Evolutionary conservation across 2,888 invertebrate species (phyloP).

Genomic region (Papilio protenor): DNA sequence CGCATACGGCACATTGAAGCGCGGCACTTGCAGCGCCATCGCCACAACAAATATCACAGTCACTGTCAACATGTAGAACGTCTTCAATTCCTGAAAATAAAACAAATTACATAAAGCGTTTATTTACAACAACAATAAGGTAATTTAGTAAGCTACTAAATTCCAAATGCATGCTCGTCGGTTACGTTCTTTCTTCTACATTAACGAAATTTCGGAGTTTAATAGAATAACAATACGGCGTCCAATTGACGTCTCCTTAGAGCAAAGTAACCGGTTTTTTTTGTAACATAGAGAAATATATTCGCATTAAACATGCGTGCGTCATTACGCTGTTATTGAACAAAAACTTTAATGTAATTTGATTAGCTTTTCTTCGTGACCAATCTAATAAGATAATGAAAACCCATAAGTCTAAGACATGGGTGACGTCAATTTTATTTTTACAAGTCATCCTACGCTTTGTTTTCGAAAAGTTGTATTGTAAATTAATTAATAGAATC

Average conservation of each 20-base stretch:
- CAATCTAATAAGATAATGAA: not conserved
- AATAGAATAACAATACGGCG: too few relatives aligned
- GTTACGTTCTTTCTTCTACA: too few relatives aligned
- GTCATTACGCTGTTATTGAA: not conserved
- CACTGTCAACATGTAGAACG: conserved; percentile 93
- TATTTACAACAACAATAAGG: not conserved
- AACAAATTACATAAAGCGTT: not conserved
- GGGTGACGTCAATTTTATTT: conserved; percentile 18
- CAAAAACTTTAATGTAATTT: not conserved
- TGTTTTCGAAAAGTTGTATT: not conserved
- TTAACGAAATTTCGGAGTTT: too few relatives aligned
- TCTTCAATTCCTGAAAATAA: conserved; percentile 87
- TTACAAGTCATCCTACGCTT: not conserved
- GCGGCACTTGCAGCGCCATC: conserved; percentile 91
- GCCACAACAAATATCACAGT: conserved; percentile 91
- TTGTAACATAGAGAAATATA: not conserved
- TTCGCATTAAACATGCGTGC: not conserved
- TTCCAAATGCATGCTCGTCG: too few relatives aligned
- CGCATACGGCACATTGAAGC: conserved; percentile 87
- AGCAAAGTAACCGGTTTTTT: not conserved
- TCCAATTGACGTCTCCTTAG: too few relatives aligned
- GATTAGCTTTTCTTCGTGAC: not conserved
- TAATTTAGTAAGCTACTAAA: too few relatives aligned
- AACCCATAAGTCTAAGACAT: not conserved
- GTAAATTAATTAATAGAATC: not conserved